phyloP scores from a whole-genome alignment of 2,113 vertebrate genomes.

The Heptranchias perlo region DNA sequence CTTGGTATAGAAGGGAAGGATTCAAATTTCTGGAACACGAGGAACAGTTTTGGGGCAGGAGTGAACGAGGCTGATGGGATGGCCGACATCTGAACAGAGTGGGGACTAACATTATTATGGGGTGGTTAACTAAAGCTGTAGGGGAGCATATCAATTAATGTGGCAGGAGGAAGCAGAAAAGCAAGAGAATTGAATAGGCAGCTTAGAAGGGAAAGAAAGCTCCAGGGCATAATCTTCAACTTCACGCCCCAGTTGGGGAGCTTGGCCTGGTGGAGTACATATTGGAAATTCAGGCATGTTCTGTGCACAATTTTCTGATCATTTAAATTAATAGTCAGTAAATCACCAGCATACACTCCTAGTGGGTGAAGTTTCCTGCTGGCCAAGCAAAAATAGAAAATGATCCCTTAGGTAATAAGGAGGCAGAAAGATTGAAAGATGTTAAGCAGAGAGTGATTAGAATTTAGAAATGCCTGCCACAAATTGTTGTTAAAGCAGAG shows the following conservation, averaged over 20 bases:
- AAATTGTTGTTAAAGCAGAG: not conserved
- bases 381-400: not conserved
- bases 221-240: not conserved
- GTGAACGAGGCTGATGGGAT: not conserved
- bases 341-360: not conserved
- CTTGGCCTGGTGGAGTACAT: not conserved
- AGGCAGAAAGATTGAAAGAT: not conserved
- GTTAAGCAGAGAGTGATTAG: not conserved
- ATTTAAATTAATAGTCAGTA: not conserved
- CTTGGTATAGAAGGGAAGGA: not conserved
- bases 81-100: not conserved
- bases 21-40: not conserved
- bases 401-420: not conserved
- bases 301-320: too few species aligned
- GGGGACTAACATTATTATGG: not conserved
- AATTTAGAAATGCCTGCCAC: not conserved
- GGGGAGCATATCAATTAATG: not conserved
- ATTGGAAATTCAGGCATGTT: not conserved
- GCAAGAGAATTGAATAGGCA: not conserved
- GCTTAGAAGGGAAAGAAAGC: not conserved
- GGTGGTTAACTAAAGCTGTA: not conserved
- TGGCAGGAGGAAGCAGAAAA: not conserved
- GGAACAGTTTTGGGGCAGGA: not conserved
- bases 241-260: not conserved
- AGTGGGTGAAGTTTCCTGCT: not conserved